Evolutionary conservation across 2,888 invertebrate species (phyloP), one percentile per base, ranked within the genome.

Genomic region (Bellardia bayeri): DNA sequence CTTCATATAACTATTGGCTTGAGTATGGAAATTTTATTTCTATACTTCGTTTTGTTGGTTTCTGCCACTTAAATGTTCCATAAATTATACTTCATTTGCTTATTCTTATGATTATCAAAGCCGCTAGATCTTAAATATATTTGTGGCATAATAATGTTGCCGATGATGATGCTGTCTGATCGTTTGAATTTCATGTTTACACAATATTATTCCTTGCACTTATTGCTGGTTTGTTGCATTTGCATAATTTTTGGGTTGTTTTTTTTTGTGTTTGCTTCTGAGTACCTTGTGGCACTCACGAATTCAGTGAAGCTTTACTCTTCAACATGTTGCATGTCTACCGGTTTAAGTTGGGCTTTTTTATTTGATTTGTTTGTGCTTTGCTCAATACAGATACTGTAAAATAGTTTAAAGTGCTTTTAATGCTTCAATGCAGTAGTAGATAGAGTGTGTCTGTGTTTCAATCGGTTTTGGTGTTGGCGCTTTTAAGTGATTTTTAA

Each of bases 271-370:
- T 40, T 9, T 8, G 14, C 40, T 74, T 58, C 3, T 40, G 9
- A 63, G 61, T 83, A 66, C 33, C 58, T 82, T 82, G 66, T 74
- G 71, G 72, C 81, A 76, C 71, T 78, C 69, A 84, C 58, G 81
- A 82, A 85, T 64, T 74, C 72, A 79, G 23, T 82, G 79, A 79
- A 82, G 85, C 82, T 85, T 87, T 79, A 78, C 87, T 75, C 68
- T 58, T 75, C 42, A 51, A 54, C 58, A 74, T 68, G 63, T 74
- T 82, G 79, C 85, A 87, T 82, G 82, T 85, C 87, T 82, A 85
- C 85, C 82, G 79, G 82, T 87, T 85, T 79, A 51, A 85, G 82
- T 56, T 69, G 71, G 13, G 71, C 64, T 81, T 84, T 66, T 66
- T 51, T 69, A 80, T n/a, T 51, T 51, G 51, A 58, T 45, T 45